A percentile compares a stretch with the other conserved stretches of the same genome.
These are phyloP conservation scores for Nannospalax galili DNA, from an alignment of 2,113 vertebrate genomes.

Conservation along the genomic window DNA sequence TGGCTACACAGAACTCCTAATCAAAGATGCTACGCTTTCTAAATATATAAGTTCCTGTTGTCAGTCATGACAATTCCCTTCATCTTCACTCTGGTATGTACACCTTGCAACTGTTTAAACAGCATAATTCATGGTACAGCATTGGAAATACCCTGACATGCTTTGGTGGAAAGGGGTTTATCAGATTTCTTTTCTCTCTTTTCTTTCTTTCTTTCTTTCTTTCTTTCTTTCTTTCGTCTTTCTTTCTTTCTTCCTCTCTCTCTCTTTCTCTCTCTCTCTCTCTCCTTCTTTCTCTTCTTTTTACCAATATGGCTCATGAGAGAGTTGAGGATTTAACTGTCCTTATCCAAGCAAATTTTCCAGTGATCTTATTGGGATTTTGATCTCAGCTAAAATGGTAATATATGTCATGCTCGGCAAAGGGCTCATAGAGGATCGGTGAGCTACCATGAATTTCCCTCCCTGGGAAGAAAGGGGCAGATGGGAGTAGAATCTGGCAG, in stretches of 20 bases:
- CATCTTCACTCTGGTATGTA: constrained; percentile 78
- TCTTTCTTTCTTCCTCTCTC: background rate
- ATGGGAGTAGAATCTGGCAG: background rate
- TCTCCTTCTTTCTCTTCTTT: background rate
- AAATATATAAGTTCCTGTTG: constrained; percentile 81
- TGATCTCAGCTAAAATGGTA: constrained; percentile 59
- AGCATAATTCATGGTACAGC: constrained; percentile 69
- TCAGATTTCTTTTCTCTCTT: constrained; percentile 25
- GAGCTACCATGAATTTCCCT: background rate
- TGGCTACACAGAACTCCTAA: constrained; percentile 78
- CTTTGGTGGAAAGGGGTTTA: constrained; percentile 76
- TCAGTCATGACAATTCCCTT: constrained; percentile 82
- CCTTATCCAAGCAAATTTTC: constrained; percentile 70
- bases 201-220: background rate
- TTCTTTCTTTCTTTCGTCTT: rapidly evolving
- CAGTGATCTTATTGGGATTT: constrained; percentile 70
- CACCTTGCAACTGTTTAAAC: constrained; percentile 81
- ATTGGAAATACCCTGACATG: constrained; percentile 74
- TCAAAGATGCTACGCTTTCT: constrained; percentile 77
- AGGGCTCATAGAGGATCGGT: background rate
- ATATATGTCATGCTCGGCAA: constrained; percentile 22
- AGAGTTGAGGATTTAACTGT: constrained; percentile 62
- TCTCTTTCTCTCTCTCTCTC: background rate
- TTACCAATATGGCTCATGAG: constrained; percentile 50
- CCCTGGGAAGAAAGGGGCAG: background rate